phyloP scores from a whole-genome alignment of 2,113 vertebrate genomes.

The Scomber japonicus region DNA sequence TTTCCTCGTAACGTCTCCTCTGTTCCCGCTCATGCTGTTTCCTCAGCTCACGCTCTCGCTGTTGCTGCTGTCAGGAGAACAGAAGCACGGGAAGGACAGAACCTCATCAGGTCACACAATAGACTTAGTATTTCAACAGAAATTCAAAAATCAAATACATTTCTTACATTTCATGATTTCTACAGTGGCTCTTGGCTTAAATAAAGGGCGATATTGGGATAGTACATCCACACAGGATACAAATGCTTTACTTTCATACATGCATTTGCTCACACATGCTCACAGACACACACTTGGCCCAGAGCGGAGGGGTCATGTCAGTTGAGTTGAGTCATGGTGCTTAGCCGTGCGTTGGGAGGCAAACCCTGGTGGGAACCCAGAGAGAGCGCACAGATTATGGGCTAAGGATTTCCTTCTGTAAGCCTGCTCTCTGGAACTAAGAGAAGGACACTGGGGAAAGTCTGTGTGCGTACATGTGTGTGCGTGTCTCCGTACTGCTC shows the following conservation, averaged over 20 bases:
- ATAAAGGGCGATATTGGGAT: too few relatives aligned
- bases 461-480: constrained; percentile 7
- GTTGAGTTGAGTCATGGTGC: constrained; percentile 58
- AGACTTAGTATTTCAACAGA: background rate
- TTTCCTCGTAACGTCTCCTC: constrained; percentile 90
- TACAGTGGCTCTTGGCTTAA: background rate
- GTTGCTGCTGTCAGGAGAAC: constrained; percentile 88
- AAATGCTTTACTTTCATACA: background rate
- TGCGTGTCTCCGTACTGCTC: background rate
- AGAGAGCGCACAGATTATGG: constrained; percentile 67
- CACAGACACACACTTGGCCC: constrained; percentile 32
- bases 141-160: background rate
- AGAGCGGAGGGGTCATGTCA: constrained; percentile 52
- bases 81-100: background rate
- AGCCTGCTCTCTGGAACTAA: constrained; percentile 69
- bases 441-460: constrained; percentile 50
- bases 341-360: constrained; percentile 50
- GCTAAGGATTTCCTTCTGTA: constrained; percentile 68
- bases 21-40: constrained; percentile 96
- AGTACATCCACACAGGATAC: background rate
- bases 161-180: background rate
- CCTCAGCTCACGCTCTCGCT: constrained; percentile 91
- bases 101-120: background rate
- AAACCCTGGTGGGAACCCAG: constrained; percentile 60
- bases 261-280: background rate